Evolutionary conservation across 2,888 invertebrate genomes (phyloP), one percentile per base, ranked within the genome.

Genomic region (Thereva nobilitata): DNA sequence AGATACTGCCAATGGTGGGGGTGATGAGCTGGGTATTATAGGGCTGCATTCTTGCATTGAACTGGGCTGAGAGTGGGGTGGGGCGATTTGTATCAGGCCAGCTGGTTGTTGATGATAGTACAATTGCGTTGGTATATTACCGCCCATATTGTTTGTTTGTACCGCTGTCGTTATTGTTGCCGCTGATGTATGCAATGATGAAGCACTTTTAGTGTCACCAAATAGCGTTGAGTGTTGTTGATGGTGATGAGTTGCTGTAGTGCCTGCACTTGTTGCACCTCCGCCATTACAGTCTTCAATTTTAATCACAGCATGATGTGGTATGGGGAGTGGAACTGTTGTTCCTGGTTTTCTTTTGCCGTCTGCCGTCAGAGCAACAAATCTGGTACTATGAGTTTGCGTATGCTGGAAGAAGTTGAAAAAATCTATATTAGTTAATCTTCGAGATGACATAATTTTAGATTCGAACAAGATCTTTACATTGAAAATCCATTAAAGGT

Each of bases 351-450:
- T 81, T 71, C 84, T 83, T 71, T 83, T 80, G 71, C 82, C 83
- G 64, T 75, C 75, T 2, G 84, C 83, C 0, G 89, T 87, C 3
- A 89, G 81, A 0, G 87, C 86, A 2, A 89, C 87, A 12, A 89
- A 79, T 56, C 89, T 80, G 3, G 89, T 88, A 64, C 89, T 89
- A 74, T 87, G 87, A 0, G 87, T 86, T 76, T 87, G 87, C 0
- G 86, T 86, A 72, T 87, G 86, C 71, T 82, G 61, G 37, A 64
- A 66, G 41, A 38, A 23, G 23, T 23, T 23, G 23, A 23, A 41
- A 65, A 61, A n/a, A 61, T 34, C 40, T 6, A 23, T 1, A 23
- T 64, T 34, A 7, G 53, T 23, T 64, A 38, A 40, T 41, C 42
- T 57, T 34, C 35, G n/a, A 65, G 23, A 23, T 23, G 23, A 23